Percentiles rank a stretch among this genome's conserved stretches.
Conservation (phyloP, 1,140 invertebrate species). For the Drosophila bocqueti region DNA sequence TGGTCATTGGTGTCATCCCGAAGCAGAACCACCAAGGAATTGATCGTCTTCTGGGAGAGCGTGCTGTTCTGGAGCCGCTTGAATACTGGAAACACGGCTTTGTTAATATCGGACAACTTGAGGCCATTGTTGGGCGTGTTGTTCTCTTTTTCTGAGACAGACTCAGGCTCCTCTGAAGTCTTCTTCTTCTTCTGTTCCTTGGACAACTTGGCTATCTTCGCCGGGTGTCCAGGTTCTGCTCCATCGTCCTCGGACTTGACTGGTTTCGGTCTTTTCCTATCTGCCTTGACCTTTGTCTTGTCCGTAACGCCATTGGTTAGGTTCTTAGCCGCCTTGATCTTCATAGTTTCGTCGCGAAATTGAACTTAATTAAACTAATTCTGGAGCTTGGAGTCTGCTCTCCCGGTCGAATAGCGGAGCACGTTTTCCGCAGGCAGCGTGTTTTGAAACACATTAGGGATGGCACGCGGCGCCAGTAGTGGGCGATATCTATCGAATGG, state of each 20-base stretch:
- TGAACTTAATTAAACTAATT: background rate
- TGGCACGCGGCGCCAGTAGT: background rate
- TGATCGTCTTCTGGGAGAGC: conserved; percentile 13
- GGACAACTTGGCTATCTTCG: conserved; percentile 11
- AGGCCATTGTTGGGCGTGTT: conserved; percentile 13
- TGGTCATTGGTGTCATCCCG: conserved; percentile 8
- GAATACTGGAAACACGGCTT: conserved; percentile 46
- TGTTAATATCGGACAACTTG: conserved; percentile 42
- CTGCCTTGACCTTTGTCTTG: conserved; percentile 3
- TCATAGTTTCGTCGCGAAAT: background rate
- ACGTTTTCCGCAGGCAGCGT: conserved; percentile 22
- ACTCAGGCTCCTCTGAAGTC: conserved; percentile 5
- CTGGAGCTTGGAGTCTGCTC: background rate
- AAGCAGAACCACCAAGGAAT: conserved; percentile 33
- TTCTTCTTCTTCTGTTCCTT: conserved; percentile 4
- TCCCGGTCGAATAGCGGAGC: conserved; percentile 2
- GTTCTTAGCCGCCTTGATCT: background rate
- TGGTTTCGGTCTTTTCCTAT: conserved; percentile 14
- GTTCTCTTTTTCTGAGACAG: conserved; percentile 14
- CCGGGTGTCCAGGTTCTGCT: background rate
- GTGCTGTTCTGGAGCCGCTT: conserved; percentile 24
- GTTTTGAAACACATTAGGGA: conserved; percentile 19
- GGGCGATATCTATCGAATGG: background rate
- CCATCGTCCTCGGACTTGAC: conserved; percentile 10
- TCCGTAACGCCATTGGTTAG: conserved; percentile 1